Evolutionary conservation across 1,140 invertebrate genomes (phyloP).

Genomic region (Whitmania pigra): DNA sequence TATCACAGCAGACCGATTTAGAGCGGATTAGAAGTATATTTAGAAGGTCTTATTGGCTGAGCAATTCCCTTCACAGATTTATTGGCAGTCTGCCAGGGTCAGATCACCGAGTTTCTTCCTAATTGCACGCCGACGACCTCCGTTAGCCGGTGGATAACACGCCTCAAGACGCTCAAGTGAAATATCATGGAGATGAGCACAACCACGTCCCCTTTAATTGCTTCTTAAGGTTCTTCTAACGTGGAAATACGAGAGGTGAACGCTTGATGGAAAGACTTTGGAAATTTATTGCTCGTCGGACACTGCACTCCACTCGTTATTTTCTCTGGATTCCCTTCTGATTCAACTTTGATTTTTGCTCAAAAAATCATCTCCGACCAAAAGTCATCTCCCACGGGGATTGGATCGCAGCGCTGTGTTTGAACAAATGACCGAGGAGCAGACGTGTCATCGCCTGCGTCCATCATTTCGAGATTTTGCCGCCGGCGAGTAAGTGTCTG

Average conservation of each 20-base stretch:
- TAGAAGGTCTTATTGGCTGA: no score
- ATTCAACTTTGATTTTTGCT: no score
- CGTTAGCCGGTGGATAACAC: no score
- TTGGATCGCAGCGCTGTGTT: neutral
- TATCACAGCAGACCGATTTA: no score
- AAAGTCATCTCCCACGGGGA: neutral
- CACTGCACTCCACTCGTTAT: no score
- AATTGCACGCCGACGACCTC: slow-evolving; percentile 5
- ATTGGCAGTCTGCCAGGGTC: neutral
- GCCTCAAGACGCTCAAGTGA: no score
- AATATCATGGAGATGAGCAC: no score
- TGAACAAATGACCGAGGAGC: slow-evolving; percentile 2
- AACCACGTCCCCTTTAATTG: no score
- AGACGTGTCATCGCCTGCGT: neutral
- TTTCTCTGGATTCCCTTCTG: no score
- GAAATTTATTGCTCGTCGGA: slow-evolving; percentile 7
- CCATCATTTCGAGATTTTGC: slow-evolving; percentile 2
- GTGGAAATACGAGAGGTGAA: neutral
- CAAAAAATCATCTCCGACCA: neutral
- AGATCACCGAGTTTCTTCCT: neutral
- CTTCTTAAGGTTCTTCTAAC: no score
- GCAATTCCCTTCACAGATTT: neutral
- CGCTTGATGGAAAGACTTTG: slow-evolving; percentile 3
- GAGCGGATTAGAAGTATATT: no score
- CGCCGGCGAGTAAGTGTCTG: neutral